A percentile compares a stretch with the other conserved stretches of the same genome.
phyloP scores from a whole-genome alignment of 2,888 invertebrate species.

The Cataglyphis cursor region DNA sequence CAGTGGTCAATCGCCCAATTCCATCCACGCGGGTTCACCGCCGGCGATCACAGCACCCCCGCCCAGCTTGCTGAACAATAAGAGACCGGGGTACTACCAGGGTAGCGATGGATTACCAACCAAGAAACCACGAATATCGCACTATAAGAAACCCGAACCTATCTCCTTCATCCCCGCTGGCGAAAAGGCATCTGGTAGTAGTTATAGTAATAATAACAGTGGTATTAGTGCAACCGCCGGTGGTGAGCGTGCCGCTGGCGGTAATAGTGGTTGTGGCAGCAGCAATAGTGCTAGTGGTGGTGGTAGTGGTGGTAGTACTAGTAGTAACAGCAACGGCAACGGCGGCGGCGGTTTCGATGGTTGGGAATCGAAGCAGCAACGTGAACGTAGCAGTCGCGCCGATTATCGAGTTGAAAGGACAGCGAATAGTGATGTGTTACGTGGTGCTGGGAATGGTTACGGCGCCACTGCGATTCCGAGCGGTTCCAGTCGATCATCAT shows the following conservation, averaged over 20 bases:
- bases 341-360: conserved; percentile 60
- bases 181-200: conserved; percentile 76
- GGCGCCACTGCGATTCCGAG: conserved; percentile 9
- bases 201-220: conserved; percentile 52
- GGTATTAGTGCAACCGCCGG: conserved; percentile 40
- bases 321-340: conserved; percentile 65
- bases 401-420: conserved; percentile 83
- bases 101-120: conserved; percentile 88
- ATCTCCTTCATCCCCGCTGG: conserved; percentile 63
- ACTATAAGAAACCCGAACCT: conserved; percentile 90
- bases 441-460: conserved; percentile 68
- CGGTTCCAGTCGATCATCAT: conserved; percentile 70
- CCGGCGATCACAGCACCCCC: conserved; percentile 87
- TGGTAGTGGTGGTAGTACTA: conserved; percentile 64
- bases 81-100: conserved; percentile 90
- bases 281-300: conserved; percentile 11
- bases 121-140: conserved; percentile 96
- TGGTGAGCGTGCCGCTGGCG: neutral
- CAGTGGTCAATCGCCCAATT: conserved; percentile 93
- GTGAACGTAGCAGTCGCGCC: conserved; percentile 75
- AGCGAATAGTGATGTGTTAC: conserved; percentile 80
- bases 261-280: conserved; percentile 51
- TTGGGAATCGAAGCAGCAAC: conserved; percentile 76
- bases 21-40: conserved; percentile 92
- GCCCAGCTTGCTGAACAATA: conserved; percentile 88